Evolutionary conservation across 2,888 invertebrate genomes (phyloP).

Genomic region (Macrophya annulata): DNA sequence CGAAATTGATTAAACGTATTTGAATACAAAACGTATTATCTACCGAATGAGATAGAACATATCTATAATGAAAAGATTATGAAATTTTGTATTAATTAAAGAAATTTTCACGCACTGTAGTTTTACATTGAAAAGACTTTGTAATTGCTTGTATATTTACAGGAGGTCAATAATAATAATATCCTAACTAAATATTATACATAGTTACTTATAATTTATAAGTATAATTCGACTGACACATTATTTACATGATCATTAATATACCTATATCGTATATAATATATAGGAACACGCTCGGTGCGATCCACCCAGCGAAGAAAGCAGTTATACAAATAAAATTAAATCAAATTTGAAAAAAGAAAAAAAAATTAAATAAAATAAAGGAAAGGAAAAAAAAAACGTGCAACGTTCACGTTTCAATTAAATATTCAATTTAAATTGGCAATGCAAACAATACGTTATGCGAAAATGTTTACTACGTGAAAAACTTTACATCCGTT

Average conservation of each 20-base stretch:
- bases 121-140: constrained; percentile 38
- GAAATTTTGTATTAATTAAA: background rate
- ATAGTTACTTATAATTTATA: constrained; percentile 28
- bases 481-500: background rate
- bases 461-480: background rate
- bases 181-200: constrained; percentile 35
- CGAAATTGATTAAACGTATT: background rate
- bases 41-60: background rate
- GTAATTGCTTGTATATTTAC: constrained; percentile 36
- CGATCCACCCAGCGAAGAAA: constrained; percentile 42
- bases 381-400: constrained; percentile 12
- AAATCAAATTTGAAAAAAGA: background rate
- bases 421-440: background rate
- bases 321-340: constrained; percentile 19
- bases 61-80: background rate
- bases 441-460: background rate
- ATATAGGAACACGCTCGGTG: constrained; percentile 54
- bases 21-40: background rate
- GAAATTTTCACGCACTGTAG: background rate
- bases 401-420: background rate
- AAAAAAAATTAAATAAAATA: background rate
- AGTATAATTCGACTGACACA: constrained; percentile 1
- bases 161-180: constrained; percentile 18
- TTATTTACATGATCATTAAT: constrained; percentile 24
- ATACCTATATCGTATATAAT: constrained; percentile 10